Base-by-base conservation (phyloP, 2,113 vertebrate species). In the Mirounga angustirostris region DNA sequence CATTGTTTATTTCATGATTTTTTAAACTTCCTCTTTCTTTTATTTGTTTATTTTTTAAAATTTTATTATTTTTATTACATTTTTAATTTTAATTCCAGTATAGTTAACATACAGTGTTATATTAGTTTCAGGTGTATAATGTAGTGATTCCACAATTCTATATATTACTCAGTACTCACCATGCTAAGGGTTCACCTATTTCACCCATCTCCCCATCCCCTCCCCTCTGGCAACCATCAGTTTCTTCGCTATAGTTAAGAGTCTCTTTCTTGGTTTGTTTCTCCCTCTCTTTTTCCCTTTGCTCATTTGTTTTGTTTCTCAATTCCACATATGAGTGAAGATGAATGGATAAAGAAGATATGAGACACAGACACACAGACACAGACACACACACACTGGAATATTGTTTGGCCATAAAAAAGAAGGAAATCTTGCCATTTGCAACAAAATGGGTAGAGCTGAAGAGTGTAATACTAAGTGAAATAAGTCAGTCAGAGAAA, bases 1-100 rank as follows among this genome's bases (percentile, higher is more conserved):
- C 43, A n/a, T 26, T 92, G 7, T 67, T 93, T 84, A 71, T 81
- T 82, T 91, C 33, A 85, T 85, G 26, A 88, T 56, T 78, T 79
- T 79, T 80, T 79, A 3, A 54, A 46, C 43, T 76, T 16, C 24
- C 26, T 74, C 65, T n/a, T 50, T 78, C 43, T 78, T 50, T 50
- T 78, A 78, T 78, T 43, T 74, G 43, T 76, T 78, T 50, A 8
- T 28, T 46, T 59, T 59, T 24, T 63, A 15, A 2, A 18, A 1
- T 69, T 69, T 36, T 36, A 10, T 36, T 19, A 69, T 69, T 36
- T 69, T 30, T 78, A 78, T 78, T 50, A 74, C 28, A 14, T 78
- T 78, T 78, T 50, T 30, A 10, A 50, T 50, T 46, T 78, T 78
- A 78, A 78, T 78, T 50, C 43, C 15, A 50, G 15, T 50, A 50